Evolutionary conservation across 1,140 invertebrate species (phyloP).

Genomic region (Lepidotrigona ventralis): DNA sequence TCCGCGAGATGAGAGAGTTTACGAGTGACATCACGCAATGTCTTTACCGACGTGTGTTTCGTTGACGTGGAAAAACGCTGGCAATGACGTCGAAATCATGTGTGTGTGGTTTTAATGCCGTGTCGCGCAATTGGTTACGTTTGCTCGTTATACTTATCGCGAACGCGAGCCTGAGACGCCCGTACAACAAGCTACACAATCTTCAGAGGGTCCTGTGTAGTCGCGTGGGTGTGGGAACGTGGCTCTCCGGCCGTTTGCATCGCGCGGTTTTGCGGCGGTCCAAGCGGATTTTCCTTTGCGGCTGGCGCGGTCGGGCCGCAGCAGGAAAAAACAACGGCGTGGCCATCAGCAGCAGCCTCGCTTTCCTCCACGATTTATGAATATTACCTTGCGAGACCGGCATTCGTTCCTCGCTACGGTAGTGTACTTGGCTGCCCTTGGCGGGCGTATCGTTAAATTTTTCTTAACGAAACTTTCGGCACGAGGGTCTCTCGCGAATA

Average conservation of each 20-base stretch:
- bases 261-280: neutral
- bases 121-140: conserved; percentile 70
- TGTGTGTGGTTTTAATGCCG: conserved; percentile 61
- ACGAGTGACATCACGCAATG: conserved; percentile 41
- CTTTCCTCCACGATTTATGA: neutral
- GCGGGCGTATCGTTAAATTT: too few relatives aligned
- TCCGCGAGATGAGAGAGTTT: conserved; percentile 56
- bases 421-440: too few relatives aligned
- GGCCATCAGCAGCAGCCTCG: neutral
- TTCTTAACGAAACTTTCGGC: too few relatives aligned
- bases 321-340: neutral
- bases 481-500: too few relatives aligned
- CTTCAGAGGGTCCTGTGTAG: conserved; percentile 40
- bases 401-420: too few relatives aligned
- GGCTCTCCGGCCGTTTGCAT: neutral
- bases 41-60: neutral
- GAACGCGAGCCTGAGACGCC: conserved; percentile 16
- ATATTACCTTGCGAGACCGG: neutral
- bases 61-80: conserved; percentile 18
- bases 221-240: conserved; percentile 62
- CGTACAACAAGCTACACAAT: conserved; percentile 20
- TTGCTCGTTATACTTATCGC: conserved; percentile 74
- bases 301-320: neutral
- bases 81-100: neutral
- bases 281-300: conserved; percentile 15